phyloP scores from a whole-genome alignment of 1,140 invertebrate species.

The Trinorchestia longiramus region DNA sequence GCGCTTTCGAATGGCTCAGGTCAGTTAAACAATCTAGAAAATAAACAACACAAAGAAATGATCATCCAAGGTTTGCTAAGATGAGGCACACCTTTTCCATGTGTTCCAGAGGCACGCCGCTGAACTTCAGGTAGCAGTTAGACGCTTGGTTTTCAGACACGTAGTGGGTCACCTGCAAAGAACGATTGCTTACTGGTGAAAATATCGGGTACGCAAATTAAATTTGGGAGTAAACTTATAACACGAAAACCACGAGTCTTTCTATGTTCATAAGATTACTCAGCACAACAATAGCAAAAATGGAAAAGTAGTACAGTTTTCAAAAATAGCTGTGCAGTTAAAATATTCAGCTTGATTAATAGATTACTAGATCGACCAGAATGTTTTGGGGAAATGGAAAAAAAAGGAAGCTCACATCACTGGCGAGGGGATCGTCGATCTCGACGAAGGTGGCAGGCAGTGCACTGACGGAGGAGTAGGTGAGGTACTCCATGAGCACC shows the following conservation, averaged over 20 bases:
- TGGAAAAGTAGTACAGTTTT: too few relatives aligned
- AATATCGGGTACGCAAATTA: background rate
- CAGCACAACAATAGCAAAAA: too few relatives aligned
- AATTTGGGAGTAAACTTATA: too few relatives aligned
- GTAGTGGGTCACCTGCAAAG: constrained; percentile 77
- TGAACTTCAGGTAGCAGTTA: constrained; percentile 79
- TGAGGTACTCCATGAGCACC: constrained; percentile 86
- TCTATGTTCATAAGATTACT: too few relatives aligned
- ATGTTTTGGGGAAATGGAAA: background rate
- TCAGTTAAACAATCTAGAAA: background rate
- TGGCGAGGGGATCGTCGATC: constrained; percentile 80
- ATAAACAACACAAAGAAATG: background rate
- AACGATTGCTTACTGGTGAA: background rate
- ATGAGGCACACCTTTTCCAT: constrained; percentile 70
- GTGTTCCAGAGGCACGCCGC: constrained; percentile 82
- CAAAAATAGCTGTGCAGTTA: too few relatives aligned
- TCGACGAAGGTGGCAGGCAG: constrained; percentile 88
- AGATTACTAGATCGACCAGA: background rate
- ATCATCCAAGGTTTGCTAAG: background rate
- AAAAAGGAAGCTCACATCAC: constrained; percentile 74
- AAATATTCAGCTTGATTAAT: too few relatives aligned
- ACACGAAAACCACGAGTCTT: too few relatives aligned
- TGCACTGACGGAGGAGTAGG: constrained; percentile 85
- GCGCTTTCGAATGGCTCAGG: background rate
- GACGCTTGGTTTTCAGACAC: constrained; percentile 81